Conservation (phyloP, 2,113 vertebrate species). For the Carollia perspicillata region DNA sequence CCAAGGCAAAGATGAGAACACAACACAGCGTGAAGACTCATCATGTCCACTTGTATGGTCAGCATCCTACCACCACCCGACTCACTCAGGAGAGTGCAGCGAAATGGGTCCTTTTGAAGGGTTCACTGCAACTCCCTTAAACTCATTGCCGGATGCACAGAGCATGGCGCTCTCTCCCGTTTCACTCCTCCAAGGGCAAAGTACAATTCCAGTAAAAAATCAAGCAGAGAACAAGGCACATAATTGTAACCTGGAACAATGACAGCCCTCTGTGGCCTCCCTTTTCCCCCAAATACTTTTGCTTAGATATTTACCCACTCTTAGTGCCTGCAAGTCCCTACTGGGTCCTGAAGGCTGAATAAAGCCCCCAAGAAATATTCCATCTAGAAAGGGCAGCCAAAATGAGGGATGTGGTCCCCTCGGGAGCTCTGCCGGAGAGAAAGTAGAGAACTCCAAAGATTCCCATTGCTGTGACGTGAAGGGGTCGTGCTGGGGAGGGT, state of each 20-base stretch:
- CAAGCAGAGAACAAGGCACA: neutral
- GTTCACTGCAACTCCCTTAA: neutral
- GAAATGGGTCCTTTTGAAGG: neutral
- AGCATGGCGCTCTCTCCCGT: rapidly evolving
- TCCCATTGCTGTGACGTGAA: neutral
- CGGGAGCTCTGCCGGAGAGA: neutral
- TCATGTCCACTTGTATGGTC: rapidly evolving
- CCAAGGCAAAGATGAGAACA: neutral
- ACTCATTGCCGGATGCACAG: neutral
- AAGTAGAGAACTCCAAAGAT: neutral
- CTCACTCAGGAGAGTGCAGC: too few species aligned
- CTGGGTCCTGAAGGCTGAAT: neutral
- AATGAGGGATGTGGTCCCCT: neutral
- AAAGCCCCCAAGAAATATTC: neutral
- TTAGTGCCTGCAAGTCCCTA: neutral
- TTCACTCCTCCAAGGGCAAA: neutral
- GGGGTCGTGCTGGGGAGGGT: rapidly evolving
- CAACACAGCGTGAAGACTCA: neutral
- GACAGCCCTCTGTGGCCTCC: neutral
- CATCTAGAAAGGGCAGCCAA: neutral
- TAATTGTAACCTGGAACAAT: neutral
- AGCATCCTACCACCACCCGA: neutral
- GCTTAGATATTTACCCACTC: neutral
- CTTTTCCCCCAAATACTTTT: neutral
- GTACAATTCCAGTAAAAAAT: neutral